A percentile compares a stretch with the other conserved stretches of the same genome.
phyloP scores from a whole-genome alignment of 2,888 invertebrate genomes.

The Diaphora mendica region DNA sequence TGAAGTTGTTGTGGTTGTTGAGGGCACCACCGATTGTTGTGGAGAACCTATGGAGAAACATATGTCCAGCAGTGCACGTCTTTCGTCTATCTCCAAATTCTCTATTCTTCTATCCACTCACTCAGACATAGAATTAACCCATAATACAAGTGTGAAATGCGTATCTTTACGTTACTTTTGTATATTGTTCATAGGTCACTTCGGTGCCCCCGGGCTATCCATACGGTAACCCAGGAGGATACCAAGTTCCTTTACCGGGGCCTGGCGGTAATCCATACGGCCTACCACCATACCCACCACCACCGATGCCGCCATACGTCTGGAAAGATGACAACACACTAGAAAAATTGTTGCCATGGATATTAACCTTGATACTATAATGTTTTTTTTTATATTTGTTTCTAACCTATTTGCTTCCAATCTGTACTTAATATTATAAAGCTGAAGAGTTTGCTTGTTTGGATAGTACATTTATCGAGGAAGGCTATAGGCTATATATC shows the following conservation, averaged over 20 bases:
- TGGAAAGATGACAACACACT: conserved; percentile 24
- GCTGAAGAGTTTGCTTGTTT: too few relatives aligned
- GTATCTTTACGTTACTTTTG: not conserved
- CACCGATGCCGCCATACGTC: conserved; percentile 18
- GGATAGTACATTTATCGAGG: too few relatives aligned
- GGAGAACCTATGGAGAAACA: too few relatives aligned
- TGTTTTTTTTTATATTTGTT: too few relatives aligned
- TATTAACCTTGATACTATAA: conserved; percentile 15
- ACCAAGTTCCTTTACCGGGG: conserved; percentile 5
- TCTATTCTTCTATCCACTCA: not conserved
- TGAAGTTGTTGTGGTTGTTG: too few relatives aligned
- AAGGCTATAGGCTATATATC: too few relatives aligned
- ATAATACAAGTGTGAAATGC: not conserved
- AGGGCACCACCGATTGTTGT: too few relatives aligned
- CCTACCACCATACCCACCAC: conserved; percentile 27
- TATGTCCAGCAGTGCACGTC: too few relatives aligned
- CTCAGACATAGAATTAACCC: too few relatives aligned
- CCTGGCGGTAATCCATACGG: conserved; percentile 1
- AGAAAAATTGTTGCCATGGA: conserved; percentile 31
- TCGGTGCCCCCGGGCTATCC: conserved; percentile 23
- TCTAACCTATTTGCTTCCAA: not conserved
- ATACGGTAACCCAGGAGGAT: conserved; percentile 31
- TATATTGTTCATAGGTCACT: conserved; percentile 4
- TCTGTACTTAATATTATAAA: too few relatives aligned
- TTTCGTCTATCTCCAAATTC: not conserved